Conservation (phyloP, 2,113 vertebrate species). For the Grammomys dolichurus region DNA sequence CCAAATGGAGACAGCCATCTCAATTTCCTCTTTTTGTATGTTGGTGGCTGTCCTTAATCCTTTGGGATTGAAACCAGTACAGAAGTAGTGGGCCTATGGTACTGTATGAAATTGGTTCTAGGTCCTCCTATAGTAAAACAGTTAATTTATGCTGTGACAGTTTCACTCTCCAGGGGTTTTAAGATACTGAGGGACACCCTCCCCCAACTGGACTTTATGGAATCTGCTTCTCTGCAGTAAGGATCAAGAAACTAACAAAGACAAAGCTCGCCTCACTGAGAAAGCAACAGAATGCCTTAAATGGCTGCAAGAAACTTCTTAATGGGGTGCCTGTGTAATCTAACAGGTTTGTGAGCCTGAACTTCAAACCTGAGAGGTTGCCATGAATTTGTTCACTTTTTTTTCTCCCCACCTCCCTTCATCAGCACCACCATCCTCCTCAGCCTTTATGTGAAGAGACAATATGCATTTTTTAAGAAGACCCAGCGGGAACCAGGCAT, state of each 20-base stretch:
- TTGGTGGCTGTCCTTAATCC: not conserved
- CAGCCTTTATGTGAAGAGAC: conserved; percentile 72
- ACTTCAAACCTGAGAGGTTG: conserved; percentile 52
- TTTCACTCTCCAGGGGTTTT: rapidly evolving
- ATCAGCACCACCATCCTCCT: not conserved
- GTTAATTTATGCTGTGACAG: not conserved
- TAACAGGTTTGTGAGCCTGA: conserved; percentile 55
- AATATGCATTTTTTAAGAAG: conserved; percentile 80
- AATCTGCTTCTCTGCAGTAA: conserved; percentile 26
- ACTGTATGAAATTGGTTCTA: not conserved
- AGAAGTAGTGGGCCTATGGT: not conserved
- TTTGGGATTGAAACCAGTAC: not conserved
- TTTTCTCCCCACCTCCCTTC: not conserved
- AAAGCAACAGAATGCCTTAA: conserved; percentile 38
- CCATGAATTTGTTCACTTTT: conserved; percentile 35
- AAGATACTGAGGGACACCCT: conserved; percentile 41
- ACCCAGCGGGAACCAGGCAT: conserved; percentile 73
- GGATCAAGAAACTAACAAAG: conserved; percentile 45
- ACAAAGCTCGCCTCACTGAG: not conserved
- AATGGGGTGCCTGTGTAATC: conserved; percentile 17
- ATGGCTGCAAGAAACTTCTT: not conserved
- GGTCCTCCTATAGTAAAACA: conserved; percentile 47
- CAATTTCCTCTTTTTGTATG: not conserved
- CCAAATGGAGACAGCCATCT: not conserved
- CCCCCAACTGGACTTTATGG: conserved; percentile 45